Evolutionary conservation across 2,888 invertebrate species (phyloP).

Genomic region (Bruchidius siliquastri): DNA sequence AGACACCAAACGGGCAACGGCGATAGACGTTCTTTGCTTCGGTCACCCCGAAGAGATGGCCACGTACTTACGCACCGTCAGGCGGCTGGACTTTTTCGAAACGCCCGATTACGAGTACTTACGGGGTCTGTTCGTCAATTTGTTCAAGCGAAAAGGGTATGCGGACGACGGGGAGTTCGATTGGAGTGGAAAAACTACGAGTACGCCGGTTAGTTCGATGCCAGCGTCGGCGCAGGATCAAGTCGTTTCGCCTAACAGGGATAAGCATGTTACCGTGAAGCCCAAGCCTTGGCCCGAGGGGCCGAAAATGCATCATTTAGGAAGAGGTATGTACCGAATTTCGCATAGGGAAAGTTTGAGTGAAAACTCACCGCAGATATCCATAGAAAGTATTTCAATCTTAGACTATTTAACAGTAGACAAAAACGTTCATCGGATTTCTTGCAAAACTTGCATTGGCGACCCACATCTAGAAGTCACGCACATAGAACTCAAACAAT

Average conservation of each 20-base stretch:
- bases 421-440: too few relatives aligned
- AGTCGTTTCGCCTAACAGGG: constrained; percentile 73
- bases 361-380: too few relatives aligned
- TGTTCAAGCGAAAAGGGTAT: constrained; percentile 82
- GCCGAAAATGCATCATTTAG: not conserved
- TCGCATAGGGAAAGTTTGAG: too few relatives aligned
- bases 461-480: too few relatives aligned
- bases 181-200: constrained; percentile 88
- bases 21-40: constrained; percentile 88
- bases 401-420: too few relatives aligned
- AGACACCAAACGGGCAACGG: constrained; percentile 98
- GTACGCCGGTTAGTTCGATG: constrained; percentile 79
- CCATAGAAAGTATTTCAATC: too few relatives aligned
- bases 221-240: constrained; percentile 90
- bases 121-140: constrained; percentile 88
- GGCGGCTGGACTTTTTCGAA: constrained; percentile 98
- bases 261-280: constrained; percentile 10
- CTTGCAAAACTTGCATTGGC: too few relatives aligned
- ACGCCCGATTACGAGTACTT: constrained; percentile 99
- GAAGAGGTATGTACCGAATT: not conserved
- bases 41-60: constrained; percentile 95
- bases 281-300: not conserved
- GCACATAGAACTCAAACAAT: too few relatives aligned
- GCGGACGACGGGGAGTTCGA: constrained; percentile 90
- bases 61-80: constrained; percentile 93